Evolutionary conservation across 2,113 vertebrate species (phyloP).

Genomic region (Scomber japonicus): DNA sequence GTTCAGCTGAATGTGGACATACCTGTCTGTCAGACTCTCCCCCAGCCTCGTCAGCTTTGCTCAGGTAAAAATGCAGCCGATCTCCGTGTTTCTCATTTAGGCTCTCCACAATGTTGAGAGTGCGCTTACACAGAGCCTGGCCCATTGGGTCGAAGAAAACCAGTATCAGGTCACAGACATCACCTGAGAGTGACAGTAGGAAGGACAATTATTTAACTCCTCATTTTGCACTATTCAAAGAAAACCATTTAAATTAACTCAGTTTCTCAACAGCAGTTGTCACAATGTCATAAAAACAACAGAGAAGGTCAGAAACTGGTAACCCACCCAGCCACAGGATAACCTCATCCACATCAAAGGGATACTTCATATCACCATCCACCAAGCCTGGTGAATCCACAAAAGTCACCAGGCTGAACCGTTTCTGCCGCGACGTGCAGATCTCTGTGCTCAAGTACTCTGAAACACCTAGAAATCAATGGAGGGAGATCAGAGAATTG

Average conservation of each 20-base stretch:
- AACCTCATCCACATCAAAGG: slow-evolving; percentile 89
- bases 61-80: slow-evolving; percentile 87
- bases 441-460: slow-evolving; percentile 89
- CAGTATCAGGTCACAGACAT: slow-evolving; percentile 88
- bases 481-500: not conserved
- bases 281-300: not conserved
- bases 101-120: slow-evolving; percentile 88
- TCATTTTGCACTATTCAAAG: not conserved
- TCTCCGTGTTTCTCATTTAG: slow-evolving; percentile 87
- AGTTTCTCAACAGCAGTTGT: not conserved
- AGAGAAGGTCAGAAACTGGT: not conserved
- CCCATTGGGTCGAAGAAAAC: slow-evolving; percentile 92
- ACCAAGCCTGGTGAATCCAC: slow-evolving; percentile 89
- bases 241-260: not conserved
- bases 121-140: slow-evolving; percentile 90
- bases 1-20: not conserved
- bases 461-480: slow-evolving; percentile 80
- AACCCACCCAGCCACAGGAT: slow-evolving; percentile 87
- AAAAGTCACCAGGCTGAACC: slow-evolving; percentile 89
- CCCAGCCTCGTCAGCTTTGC: slow-evolving; percentile 89
- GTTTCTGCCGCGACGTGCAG: slow-evolving; percentile 89
- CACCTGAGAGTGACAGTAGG: slow-evolving; percentile 75
- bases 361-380: slow-evolving; percentile 91
- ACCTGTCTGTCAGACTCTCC: slow-evolving; percentile 88
- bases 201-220: not conserved